Conservation (phyloP, 2,797 vertebrate species). For the Rhodeus uyekii region DNA sequence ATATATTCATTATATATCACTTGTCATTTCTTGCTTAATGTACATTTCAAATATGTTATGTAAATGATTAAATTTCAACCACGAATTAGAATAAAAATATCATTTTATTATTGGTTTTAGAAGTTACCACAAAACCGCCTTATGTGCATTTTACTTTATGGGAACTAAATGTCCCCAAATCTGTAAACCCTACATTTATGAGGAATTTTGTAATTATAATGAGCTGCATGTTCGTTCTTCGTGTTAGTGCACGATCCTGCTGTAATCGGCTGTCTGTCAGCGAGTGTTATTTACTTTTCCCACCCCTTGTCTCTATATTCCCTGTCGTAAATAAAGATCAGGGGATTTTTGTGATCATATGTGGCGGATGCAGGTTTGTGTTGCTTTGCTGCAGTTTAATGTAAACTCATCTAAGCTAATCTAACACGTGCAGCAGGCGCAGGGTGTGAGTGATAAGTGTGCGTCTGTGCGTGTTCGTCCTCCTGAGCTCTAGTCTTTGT, state of each 20-base stretch:
- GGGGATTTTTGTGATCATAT: background rate
- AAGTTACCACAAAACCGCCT: too few species aligned
- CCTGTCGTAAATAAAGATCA: background rate
- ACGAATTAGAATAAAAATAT: too few species aligned
- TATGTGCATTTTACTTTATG: too few species aligned
- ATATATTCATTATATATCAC: too few species aligned
- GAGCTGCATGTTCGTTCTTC: background rate
- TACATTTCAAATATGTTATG: too few species aligned
- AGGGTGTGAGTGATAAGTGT: conserved; percentile 23
- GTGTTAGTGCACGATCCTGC: background rate
- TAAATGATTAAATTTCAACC: too few species aligned
- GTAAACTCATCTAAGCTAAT: background rate
- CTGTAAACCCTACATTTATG: background rate
- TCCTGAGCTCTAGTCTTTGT: background rate
- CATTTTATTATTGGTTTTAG: too few species aligned
- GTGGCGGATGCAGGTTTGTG: background rate
- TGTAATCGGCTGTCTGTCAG: background rate
- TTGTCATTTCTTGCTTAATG: too few species aligned
- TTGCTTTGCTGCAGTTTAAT: background rate
- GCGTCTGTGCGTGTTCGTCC: background rate
- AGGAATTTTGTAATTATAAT: background rate
- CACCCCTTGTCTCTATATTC: background rate
- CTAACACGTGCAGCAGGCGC: background rate
- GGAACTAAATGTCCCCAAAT: background rate
- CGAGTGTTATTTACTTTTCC: background rate